A percentile compares a stretch with the other conserved stretches of the same genome.
phyloP scores from a whole-genome alignment of 2,113 vertebrate genomes.

The Indicator indicator region DNA sequence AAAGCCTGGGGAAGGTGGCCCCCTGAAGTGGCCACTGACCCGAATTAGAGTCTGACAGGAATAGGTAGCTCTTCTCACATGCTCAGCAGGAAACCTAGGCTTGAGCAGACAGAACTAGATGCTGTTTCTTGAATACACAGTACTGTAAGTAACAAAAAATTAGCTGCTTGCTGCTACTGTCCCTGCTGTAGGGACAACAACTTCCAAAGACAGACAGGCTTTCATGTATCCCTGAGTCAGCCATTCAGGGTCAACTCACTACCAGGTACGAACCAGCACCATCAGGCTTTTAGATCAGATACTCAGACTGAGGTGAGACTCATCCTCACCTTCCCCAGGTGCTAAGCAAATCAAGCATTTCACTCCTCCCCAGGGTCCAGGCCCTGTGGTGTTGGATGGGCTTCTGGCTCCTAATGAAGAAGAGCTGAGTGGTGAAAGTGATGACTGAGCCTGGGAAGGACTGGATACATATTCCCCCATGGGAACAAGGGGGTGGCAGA shows the following conservation, averaged over 20 bases:
- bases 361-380: neutral
- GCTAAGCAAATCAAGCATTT: neutral
- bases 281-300: neutral
- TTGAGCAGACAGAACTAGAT: neutral
- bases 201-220: neutral
- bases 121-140: neutral
- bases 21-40: constrained; percentile 26
- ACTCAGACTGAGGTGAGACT: neutral
- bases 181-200: neutral
- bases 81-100: neutral
- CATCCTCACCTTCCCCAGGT: neutral
- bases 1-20: neutral
- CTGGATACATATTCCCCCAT: neutral
- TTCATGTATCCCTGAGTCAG: neutral
- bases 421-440: neutral
- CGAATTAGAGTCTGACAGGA: constrained; percentile 1
- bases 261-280: neutral
- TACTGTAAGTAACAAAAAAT: neutral
- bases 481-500: neutral
- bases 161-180: neutral
- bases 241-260: neutral
- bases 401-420: neutral
- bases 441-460: neutral
- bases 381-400: neutral
- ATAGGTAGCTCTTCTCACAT: neutral